Base-by-base conservation (phyloP, 2,888 invertebrate species). In the Hipparchia sbordonii region DNA sequence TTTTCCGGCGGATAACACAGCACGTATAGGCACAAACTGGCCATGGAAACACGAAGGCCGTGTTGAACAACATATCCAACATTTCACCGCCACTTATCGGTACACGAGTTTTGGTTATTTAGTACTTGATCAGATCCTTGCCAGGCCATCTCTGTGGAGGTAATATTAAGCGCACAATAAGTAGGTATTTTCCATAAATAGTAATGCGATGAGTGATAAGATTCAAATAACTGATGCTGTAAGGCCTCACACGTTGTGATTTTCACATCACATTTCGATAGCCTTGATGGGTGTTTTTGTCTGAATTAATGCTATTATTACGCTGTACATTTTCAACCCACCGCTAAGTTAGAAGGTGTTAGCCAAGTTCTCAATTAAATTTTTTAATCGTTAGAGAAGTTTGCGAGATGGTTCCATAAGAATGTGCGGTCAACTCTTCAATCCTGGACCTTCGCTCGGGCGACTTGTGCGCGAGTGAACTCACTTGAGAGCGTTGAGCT, bases 401-500 rank as follows among this genome's bases (percentile, higher is more conserved):
- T 39, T 39, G 39, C 39, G 39, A 39, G 39, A 39, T 39, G 39
- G 39, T 5, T 5, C 39, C 39, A 5, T 39, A 5, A 39, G 5
- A 39, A 39, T 39, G 5, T 39, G 39, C 5, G 39, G 5, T 39
- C 5, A 39, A 39, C 39, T 39, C 39, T 39, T 39, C 39, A 39
- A 39, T 39, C 39, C 5, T 39, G 39, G 5, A 4, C 3, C 39
- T 39, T 2, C 39, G 23, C 23, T 23, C 23, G 23, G 23, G 23
- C 23, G 23, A 23, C 23, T 23, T 23, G 23, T 12, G 12, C 2
- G 12, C 5, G 12, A 0, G 5, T 12, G 12, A 59, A 59, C 88
- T 91, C 82, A 96, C 96, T 95, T 96, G 70, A 94, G 87, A 76
- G 95, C 93, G 80, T 96, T 96, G 66, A 97, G 94, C 82, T 97